A percentile compares a stretch with the other conserved stretches of the same genome.
These are phyloP conservation scores for Esox niger DNA, from an alignment of 2,113 vertebrate genomes.

Conservation along the genomic window DNA sequence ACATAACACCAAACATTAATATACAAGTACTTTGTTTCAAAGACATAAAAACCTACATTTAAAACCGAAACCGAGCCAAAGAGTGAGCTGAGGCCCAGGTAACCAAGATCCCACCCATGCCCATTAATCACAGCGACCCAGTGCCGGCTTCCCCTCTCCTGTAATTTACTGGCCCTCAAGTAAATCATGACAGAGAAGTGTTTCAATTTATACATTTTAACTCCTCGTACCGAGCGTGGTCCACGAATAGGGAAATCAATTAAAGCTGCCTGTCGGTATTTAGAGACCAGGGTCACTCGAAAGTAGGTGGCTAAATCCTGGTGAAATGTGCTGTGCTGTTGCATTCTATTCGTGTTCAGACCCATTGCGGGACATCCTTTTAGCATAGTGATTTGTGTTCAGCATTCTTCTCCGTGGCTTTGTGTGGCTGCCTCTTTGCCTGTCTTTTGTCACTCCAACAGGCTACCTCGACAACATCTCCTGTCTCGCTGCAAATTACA, in stretches of 20 bases:
- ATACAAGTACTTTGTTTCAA: no score
- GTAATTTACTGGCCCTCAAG: constrained; percentile 39
- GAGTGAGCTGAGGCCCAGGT: constrained; percentile 36
- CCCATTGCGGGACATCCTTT: background rate
- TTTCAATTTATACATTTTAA: constrained; percentile 53
- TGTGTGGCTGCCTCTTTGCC: constrained; percentile 16
- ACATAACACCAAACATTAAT: no score
- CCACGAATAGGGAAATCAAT: constrained; percentile 21
- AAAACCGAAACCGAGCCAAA: no score
- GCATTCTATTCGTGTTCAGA: constrained; percentile 2
- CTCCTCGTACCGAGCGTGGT: constrained; percentile 26
- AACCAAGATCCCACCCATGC: constrained; percentile 11
- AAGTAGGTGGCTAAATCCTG: background rate
- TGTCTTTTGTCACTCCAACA: constrained; percentile 11
- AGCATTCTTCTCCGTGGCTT: constrained; percentile 15
- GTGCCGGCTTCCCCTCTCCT: constrained; percentile 18
- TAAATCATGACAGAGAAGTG: constrained; percentile 41
- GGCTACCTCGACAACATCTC: constrained; percentile 15
- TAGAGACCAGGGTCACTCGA: background rate
- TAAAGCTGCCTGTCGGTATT: constrained; percentile 20
- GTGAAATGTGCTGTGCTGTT: background rate
- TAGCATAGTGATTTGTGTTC: constrained; percentile 1
- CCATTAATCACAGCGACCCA: constrained; percentile 54
- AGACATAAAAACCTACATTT: no score
- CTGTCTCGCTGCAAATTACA: constrained; percentile 1